phyloP scores from a whole-genome alignment of 2,113 vertebrate genomes.

The Verasper variegatus region DNA sequence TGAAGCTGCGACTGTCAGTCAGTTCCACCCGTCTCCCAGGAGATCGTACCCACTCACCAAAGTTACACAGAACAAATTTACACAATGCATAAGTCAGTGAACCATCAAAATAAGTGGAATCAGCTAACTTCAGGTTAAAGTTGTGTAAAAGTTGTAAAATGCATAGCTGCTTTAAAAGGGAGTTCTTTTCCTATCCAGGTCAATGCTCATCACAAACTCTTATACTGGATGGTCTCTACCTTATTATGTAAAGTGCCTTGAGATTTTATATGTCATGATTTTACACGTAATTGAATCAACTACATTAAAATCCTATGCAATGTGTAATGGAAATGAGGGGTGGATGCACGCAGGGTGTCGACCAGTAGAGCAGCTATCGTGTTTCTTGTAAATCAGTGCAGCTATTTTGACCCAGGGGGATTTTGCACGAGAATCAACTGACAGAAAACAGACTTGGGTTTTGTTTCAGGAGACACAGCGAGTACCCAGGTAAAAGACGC shows the following conservation, averaged over 20 bases:
- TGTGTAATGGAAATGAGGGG: neutral
- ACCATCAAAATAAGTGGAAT: too few relatives aligned
- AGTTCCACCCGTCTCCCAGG: neutral
- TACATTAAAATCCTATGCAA: neutral
- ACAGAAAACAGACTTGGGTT: conserved; percentile 4
- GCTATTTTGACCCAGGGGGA: conserved; percentile 11
- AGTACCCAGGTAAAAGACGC: neutral
- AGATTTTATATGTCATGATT: neutral
- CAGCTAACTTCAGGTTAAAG: too few relatives aligned
- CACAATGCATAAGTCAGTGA: neutral
- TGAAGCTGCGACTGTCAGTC: neutral
- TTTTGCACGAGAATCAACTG: conserved; percentile 25
- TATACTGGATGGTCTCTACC: neutral
- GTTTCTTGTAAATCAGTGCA: conserved; percentile 15
- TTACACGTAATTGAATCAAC: neutral
- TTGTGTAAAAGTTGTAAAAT: neutral
- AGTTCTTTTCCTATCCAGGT: neutral
- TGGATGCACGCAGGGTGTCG: conserved; percentile 15
- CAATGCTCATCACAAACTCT: too few relatives aligned
- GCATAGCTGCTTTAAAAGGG: neutral
- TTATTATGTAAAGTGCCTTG: neutral
- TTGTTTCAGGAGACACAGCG: conserved; percentile 7
- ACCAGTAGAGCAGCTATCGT: neutral
- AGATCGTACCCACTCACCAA: too few relatives aligned
- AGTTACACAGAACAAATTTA: neutral